Base-by-base conservation (phyloP, 35 echinoderm and acorn worm species). In the Acanthaster planci region DNA sequence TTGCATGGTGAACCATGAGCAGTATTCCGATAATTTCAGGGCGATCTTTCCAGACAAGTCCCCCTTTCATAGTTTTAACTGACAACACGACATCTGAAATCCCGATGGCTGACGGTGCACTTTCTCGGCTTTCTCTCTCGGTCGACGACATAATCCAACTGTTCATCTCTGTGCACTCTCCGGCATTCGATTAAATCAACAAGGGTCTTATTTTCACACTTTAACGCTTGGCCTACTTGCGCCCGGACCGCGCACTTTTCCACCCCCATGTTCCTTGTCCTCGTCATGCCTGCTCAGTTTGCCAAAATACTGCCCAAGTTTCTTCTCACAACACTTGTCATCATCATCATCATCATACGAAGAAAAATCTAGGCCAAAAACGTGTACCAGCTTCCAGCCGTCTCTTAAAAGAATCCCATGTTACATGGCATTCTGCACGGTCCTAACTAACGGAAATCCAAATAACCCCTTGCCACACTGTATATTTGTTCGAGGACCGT, bases 151-250 rank as follows among this genome's bases (percentile, higher is more conserved):
- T 72, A 72, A 72, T 72, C 64, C 23, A 23, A 31, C 64, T 72
- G 30, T 72, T 72, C 30, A 72, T 34, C 22, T 26, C 12, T 72
- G 23, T 34, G 26, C 26, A 72, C 64, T 72, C 64, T 35, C 64
- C 0, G 30, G 64, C 64, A 72, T 72, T 72, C 34, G 19, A 72
- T 72, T 72, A 72, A 72, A 72, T 34, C 64, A 72, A 72, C 64
- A 72, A 10, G 29, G 23, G 64, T 29, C 64, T 72, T 72, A 72
- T 72, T 72, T 72, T 72, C 64, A 72, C 64, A 72, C 64, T 72
- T 72, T 72, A 72, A 72, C 64, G 64, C 64, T 72, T 72, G 64
- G 64, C 64, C 64, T 72, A 72, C 64, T 72, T 72, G 64, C 34
- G 42, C 12, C 42, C 42, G 42, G 42, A 47, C 42, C 42, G 42